A percentile compares a stretch with the other conserved stretches of the same genome.
Evolutionary conservation across 64 coral and sea anemone species (phyloP).

Genomic region (Catalaphyllia jardinei): DNA sequence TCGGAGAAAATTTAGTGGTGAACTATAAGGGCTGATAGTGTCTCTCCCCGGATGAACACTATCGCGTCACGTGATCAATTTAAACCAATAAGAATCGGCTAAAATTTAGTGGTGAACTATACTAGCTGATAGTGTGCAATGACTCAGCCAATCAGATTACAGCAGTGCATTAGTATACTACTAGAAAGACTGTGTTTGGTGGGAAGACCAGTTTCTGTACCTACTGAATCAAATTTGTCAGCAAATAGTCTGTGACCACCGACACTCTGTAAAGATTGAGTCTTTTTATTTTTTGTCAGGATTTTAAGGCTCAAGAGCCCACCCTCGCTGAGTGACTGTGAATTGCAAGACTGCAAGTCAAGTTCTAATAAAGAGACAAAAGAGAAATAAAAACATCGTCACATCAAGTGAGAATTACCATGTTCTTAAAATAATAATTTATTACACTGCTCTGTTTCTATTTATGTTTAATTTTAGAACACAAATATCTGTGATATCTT

Average conservation of each 20-base stretch:
- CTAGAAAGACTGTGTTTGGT: not conserved
- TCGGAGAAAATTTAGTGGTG: no score
- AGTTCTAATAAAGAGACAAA: constrained; percentile 70
- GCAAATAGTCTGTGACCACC: constrained; percentile 40
- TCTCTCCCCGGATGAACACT: no score
- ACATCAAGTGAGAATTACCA: not conserved
- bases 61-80: no score
- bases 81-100: no score
- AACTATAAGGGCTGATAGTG: no score
- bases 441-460: no score
- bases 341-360: constrained; percentile 86
- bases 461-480: no score
- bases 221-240: constrained; percentile 15
- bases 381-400: not conserved
- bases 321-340: constrained; percentile 18
- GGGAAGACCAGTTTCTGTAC: not conserved
- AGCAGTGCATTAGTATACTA: not conserved
- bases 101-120: no score
- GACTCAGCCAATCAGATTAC: no score
- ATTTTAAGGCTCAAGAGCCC: constrained; percentile 46
- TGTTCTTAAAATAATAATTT: no score
- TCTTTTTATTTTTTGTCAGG: constrained; percentile 69
- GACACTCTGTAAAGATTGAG: constrained; percentile 80
- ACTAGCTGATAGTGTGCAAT: no score
- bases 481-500: no score